Base-by-base conservation (phyloP, 1,140 invertebrate genomes). In the Temnothorax nylanderi region DNA sequence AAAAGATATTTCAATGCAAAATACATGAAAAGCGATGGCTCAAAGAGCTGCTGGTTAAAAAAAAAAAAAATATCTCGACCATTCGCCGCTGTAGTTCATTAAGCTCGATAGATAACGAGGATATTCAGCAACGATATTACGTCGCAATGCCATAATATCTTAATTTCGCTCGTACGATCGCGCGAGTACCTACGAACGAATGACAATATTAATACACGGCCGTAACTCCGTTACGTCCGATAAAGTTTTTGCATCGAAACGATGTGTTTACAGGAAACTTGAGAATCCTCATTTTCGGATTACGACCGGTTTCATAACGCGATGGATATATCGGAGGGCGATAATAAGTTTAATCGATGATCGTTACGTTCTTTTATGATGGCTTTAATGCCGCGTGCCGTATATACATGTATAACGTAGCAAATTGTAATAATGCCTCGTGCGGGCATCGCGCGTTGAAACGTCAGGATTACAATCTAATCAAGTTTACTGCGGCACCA, bases 381-480 rank as follows among this genome's bases (percentile, higher is more conserved):
- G n/a, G 10, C 34, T 85, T 78, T 85, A 85, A 77, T 34, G 18
- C 47, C 78, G 47, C 54, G 32, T 56, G 3, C 16, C 51, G 62
- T 78, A 56, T 37, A 81, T n/a, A n/a, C 37, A 18, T 26, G 26
- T 26, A 26, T 49, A 84, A 75, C 32, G 51, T 26, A 60, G 18
- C 18, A 11, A 84, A 84, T 62, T 84, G 41, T 84, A 75, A 60
- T 82, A 74, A 60, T 21, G 18, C 37, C 16, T 51, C 32, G 77
- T n/a, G 47, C 26, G 54, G 13, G 1, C 41, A 60, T 60, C 26
- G 54, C 65, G 65, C 80, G 69, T 47, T 60, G 80, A 84, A 75
- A 84, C 69, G 44, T 84, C 80, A 84, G 69, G 26, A 84, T 84
- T 75, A 75, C 56, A 84, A 84, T 75, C 69, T 74, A 75, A 84